These are phyloP conservation scores for Podilymbus podiceps DNA, from an alignment of 2,113 vertebrate species.

Conservation along the genomic window DNA sequence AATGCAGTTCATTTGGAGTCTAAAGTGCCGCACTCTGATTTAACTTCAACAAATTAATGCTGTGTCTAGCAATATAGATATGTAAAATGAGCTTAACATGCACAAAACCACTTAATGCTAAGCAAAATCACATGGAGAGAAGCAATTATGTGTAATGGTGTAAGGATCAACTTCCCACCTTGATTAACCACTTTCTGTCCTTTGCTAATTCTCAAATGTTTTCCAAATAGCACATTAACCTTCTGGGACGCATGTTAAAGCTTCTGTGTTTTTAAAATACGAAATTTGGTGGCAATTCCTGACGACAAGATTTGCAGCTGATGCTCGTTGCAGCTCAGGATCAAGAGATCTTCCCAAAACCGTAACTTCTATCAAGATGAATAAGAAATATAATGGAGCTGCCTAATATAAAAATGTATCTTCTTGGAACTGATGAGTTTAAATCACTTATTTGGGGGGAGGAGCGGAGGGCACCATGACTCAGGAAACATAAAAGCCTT, in stretches of 20 bases:
- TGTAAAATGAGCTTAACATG: not conserved
- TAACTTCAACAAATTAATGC: not conserved
- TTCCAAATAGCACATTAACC: not conserved
- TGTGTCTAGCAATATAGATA: not conserved
- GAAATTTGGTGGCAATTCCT: fast-evolving
- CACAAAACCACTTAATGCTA: not conserved
- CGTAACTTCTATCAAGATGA: not conserved
- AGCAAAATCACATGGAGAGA: not conserved
- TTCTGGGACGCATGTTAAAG: not conserved
- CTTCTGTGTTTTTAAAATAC: not conserved
- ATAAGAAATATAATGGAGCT: not conserved
- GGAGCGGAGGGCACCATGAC: not conserved
- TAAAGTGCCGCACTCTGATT: not conserved
- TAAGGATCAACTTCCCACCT: not conserved
- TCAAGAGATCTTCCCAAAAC: not conserved
- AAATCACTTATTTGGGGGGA: not conserved
- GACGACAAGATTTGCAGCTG: not conserved
- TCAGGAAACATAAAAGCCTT: not conserved
- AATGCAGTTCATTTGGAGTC: too few species aligned
- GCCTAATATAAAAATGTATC: not conserved
- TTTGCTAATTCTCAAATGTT: not conserved
- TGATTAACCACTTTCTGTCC: not conserved
- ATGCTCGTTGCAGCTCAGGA: not conserved
- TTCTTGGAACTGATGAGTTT: not conserved
- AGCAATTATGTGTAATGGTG: not conserved